Evolutionary conservation across 2,797 vertebrate genomes (phyloP).

Genomic region (Halcyon leucocephala): DNA sequence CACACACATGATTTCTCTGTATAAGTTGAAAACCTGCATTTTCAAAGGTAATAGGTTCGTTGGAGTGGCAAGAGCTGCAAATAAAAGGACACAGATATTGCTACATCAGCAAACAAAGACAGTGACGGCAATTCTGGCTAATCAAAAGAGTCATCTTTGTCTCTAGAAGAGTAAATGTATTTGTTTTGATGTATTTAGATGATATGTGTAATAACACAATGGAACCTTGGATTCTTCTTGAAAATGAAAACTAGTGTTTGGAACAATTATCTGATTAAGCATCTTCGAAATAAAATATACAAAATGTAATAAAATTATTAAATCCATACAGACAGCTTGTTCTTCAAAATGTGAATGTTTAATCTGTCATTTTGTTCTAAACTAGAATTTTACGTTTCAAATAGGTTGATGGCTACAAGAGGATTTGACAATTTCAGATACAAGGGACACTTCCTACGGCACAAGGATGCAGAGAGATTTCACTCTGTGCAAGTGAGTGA

Average conservation of each 20-base stretch:
- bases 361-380: neutral
- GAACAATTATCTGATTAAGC: neutral
- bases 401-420: neutral
- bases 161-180: neutral
- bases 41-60: neutral
- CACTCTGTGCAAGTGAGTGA: neutral
- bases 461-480: neutral
- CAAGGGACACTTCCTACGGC: neutral
- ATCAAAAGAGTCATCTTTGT: neutral
- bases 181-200: neutral
- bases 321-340: neutral
- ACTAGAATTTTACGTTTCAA: neutral
- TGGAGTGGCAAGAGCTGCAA: neutral
- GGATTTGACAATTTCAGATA: neutral
- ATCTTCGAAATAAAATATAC: neutral
- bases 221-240: neutral
- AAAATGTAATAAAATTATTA: neutral
- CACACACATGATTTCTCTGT: neutral
- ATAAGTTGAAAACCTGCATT: neutral
- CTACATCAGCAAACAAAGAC: neutral
- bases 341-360: neutral
- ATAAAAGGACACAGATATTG: conserved; percentile 10
- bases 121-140: neutral
- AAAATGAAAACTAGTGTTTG: neutral
- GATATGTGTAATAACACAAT: neutral